Evolutionary conservation across 2,113 vertebrate species (phyloP), one percentile per base, ranked within the genome.

Genomic region (Pelodiscus sinensis): DNA sequence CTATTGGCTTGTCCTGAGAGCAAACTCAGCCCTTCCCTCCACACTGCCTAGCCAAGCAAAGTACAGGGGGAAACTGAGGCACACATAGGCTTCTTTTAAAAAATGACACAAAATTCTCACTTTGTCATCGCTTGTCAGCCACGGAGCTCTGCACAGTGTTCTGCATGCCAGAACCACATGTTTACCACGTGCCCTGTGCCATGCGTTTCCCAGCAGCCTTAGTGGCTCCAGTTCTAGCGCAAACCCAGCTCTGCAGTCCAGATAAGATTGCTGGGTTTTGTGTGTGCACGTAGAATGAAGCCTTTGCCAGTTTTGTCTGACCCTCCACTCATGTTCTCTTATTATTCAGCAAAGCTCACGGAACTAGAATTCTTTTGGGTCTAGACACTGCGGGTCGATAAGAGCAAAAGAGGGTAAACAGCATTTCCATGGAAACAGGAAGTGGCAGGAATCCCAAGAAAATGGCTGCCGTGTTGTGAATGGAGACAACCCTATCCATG

Each of bases 391-490:
- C 56, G 65, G 82, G 84, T n/a, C 58, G 89, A 91, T 87, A 68
- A 95, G 84, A n/a, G 85, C 73, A 44, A 81, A 79, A 58, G 50
- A 71, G 78, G 81, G 84, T 62, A 56, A 90, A 87, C 82, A 78
- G 88, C 25, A 94, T 98, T 96, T 88, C 97, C 95, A 97, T 98
- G 96, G 98, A 97, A 98, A 98, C 97, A 97, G 97, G 98, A 98
- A 97, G 96, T 96, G 90, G 97, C 96, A 96, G 90, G 91, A 95
- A 98, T 98, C 97, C 97, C 88, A 98, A 96, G 97, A 97, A 98
- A 97, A 98, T 98, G 98, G 98, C 98, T 96, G 95, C 97, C 96
- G 90, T 94, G 94, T 98, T 98, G 97, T 98, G 98, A 98, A 98
- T 98, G 98, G 96, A 90, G 83, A 96, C 97, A 98, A 98, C 98